A percentile compares a stretch with the other conserved stretches of the same genome.
Evolutionary conservation across 2,113 vertebrate genomes (phyloP).

Genomic region (Lepisosteus oculatus): DNA sequence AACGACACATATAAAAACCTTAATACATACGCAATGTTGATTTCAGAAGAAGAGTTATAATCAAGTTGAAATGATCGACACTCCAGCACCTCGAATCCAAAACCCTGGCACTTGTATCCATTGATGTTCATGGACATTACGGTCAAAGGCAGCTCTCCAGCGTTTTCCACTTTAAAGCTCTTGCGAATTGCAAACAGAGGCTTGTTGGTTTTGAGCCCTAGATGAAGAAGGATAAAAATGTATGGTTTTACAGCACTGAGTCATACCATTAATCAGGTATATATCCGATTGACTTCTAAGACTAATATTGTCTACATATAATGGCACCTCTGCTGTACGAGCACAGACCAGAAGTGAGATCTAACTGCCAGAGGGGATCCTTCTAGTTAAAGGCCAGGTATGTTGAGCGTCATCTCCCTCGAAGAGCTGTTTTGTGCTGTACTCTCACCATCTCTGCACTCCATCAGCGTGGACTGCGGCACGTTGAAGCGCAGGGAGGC

Average conservation of each 20-base stretch:
- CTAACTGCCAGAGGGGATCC: neutral
- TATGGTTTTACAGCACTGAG: too few relatives aligned
- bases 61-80: constrained; percentile 82
- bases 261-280: too few relatives aligned
- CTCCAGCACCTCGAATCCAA: constrained; percentile 91
- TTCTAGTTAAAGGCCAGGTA: neutral
- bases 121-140: constrained; percentile 94
- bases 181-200: constrained; percentile 85
- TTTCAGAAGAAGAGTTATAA: constrained; percentile 85
- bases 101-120: constrained; percentile 93
- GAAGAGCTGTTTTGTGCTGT: too few relatives aligned
- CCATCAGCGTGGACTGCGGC: constrained; percentile 93
- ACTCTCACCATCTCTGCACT: constrained; percentile 87
- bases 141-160: constrained; percentile 87
- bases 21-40: constrained; percentile 86
- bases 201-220: constrained; percentile 87
- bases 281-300: too few relatives aligned
- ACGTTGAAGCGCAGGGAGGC: constrained; percentile 93
- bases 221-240: neutral
- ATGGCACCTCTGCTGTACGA: too few relatives aligned
- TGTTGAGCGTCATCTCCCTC: too few relatives aligned
- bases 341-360: too few relatives aligned
- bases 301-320: too few relatives aligned
- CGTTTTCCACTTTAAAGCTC: constrained; percentile 95
- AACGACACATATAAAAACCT: too few relatives aligned